A percentile compares a stretch with the other conserved stretches of the same genome.
Evolutionary conservation across 1,140 invertebrate genomes (phyloP).

Genomic region (Drepana arcuata): DNA sequence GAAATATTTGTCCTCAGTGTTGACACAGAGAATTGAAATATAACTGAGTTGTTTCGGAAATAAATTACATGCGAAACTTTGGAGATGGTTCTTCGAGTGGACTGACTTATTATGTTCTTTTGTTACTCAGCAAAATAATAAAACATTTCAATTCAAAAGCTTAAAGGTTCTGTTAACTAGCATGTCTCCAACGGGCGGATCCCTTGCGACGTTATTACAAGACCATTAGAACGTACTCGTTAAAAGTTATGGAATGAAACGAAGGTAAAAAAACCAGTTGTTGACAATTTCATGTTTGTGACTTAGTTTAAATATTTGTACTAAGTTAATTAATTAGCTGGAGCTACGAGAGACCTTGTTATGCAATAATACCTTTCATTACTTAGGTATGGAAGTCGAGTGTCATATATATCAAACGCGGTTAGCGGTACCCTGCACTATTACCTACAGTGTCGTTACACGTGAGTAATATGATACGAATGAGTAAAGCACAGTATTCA

Average conservation of each 20-base stretch:
- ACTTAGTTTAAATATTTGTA: too few species aligned
- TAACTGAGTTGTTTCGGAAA: slow-evolving; percentile 9
- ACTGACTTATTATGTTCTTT: too few species aligned
- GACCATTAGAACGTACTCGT: too few species aligned
- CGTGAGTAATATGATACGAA: slow-evolving; percentile 44
- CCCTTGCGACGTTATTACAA: too few species aligned
- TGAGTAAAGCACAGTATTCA: too few species aligned
- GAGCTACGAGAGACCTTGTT: slow-evolving; percentile 20
- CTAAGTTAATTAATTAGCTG: slow-evolving; percentile 32
- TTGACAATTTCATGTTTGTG: too few species aligned
- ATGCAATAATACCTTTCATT: slow-evolving; percentile 21
- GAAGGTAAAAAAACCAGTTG: slow-evolving; percentile 21
- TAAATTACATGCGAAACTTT: slow-evolving; percentile 9
- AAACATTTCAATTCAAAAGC: too few species aligned
- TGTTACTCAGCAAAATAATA: too few species aligned
- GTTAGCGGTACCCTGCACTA: slow-evolving; percentile 16
- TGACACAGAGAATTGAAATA: slow-evolving; percentile 25
- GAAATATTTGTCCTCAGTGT: slow-evolving; percentile 21
- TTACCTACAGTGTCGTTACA: slow-evolving; percentile 24
- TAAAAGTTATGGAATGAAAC: slow-evolving; percentile 13
- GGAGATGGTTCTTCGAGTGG: too few species aligned
- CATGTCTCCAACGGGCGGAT: too few species aligned
- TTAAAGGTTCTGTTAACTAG: too few species aligned
- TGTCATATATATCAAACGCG: slow-evolving; percentile 24
- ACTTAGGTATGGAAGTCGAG: slow-evolving; percentile 13